phyloP scores from a whole-genome alignment of 2,888 invertebrate genomes.

The Dastarcus helophoroides region DNA sequence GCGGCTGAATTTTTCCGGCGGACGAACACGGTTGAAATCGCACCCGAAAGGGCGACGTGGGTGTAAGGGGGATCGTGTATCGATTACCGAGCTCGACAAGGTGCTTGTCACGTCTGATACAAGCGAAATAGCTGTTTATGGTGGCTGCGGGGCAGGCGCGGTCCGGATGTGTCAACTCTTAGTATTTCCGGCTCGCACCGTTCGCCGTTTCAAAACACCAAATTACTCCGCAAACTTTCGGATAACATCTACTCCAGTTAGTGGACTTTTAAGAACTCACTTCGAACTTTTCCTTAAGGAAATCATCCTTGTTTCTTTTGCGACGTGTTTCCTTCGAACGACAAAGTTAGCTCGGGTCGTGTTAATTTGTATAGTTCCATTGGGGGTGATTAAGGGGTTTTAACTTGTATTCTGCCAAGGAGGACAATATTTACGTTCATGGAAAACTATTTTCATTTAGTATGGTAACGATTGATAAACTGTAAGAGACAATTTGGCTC shows the following conservation, averaged over 20 bases:
- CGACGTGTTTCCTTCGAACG: too few relatives aligned
- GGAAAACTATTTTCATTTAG: too few relatives aligned
- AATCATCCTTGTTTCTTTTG: too few relatives aligned
- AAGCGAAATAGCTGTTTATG: constrained; percentile 38
- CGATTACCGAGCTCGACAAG: constrained; percentile 37
- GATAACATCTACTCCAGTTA: not conserved
- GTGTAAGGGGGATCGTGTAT: constrained; percentile 25
- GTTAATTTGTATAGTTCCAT: too few relatives aligned
- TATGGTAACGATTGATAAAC: too few relatives aligned
- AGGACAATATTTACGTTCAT: too few relatives aligned
- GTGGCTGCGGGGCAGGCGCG: constrained; percentile 27
- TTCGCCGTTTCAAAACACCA: not conserved
- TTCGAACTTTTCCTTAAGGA: too few relatives aligned
- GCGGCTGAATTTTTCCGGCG: constrained; percentile 28
- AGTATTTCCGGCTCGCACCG: constrained; percentile 7
- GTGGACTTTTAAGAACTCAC: too few relatives aligned
- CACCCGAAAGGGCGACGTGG: constrained; percentile 18
- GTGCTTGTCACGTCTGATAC: constrained; percentile 38
- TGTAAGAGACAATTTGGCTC: too few relatives aligned
- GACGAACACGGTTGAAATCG: constrained; percentile 25
- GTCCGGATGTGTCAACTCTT: constrained; percentile 19
- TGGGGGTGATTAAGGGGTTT: too few relatives aligned
- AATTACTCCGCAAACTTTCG: constrained; percentile 1
- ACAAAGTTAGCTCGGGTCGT: too few relatives aligned
- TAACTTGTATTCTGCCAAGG: too few relatives aligned